Percentiles rank a stretch among this genome's conserved stretches.
These are phyloP conservation scores for Tillus elongatus DNA, from an alignment of 2,888 invertebrate species.

Conservation along the genomic window DNA sequence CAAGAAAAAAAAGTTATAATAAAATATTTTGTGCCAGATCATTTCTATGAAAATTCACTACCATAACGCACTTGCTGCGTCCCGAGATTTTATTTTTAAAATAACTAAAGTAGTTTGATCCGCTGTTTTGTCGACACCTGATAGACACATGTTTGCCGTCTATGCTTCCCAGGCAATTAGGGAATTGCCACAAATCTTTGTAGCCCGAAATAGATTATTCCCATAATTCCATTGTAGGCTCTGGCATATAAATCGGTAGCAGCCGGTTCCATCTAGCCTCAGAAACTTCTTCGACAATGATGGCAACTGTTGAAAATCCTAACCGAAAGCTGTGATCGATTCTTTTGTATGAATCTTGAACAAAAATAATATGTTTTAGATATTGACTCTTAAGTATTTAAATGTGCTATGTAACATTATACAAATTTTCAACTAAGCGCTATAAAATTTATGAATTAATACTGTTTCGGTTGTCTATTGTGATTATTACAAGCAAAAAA, in stretches of 20 bases:
- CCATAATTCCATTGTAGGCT: not conserved
- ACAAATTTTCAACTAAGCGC: too few species aligned
- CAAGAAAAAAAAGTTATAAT: too few species aligned
- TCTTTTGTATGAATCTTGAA: slow-evolving; percentile 9
- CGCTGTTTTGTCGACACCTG: slow-evolving; percentile 16
- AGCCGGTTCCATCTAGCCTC: not conserved
- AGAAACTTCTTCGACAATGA: not conserved
- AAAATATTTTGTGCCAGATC: too few species aligned
- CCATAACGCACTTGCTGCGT: too few species aligned
- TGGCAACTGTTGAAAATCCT: not conserved
- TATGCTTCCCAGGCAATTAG: slow-evolving; percentile 14
- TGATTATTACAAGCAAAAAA: too few species aligned
- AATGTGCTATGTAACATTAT: not conserved
- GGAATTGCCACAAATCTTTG: slow-evolving; percentile 9
- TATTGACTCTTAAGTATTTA: not conserved
- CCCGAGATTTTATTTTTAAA: too few species aligned
- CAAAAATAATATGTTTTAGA: slow-evolving; percentile 6
- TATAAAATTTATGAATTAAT: too few species aligned
- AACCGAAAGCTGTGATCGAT: not conserved
- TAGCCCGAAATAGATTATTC: not conserved
- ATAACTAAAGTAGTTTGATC: slow-evolving; percentile 19
- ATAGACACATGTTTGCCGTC: slow-evolving; percentile 15
- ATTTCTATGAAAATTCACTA: too few species aligned
- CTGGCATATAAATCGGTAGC: not conserved
- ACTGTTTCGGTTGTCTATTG: too few species aligned